phyloP scores from a whole-genome alignment of 2,113 vertebrate species.

The Tamias sibiricus region DNA sequence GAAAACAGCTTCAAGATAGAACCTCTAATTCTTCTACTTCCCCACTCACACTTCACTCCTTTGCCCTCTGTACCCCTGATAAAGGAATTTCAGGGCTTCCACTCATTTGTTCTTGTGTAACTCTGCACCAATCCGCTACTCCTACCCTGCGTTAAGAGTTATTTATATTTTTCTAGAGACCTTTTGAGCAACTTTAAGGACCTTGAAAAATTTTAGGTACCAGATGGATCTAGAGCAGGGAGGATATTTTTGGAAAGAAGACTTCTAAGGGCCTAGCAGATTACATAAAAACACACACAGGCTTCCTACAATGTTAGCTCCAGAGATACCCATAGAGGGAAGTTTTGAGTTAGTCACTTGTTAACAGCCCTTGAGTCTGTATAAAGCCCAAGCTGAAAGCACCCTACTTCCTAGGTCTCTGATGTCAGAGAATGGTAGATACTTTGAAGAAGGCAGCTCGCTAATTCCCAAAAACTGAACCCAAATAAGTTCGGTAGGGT shows the following conservation, averaged over 20 bases:
- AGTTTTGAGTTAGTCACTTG: conserved; percentile 33
- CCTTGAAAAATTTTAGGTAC: conserved; percentile 32
- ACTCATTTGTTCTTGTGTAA: neutral
- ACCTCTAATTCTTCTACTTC: neutral
- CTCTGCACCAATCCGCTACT: neutral
- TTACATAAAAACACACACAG: neutral
- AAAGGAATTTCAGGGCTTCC: neutral
- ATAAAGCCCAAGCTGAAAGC: neutral
- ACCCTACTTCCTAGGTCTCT: neutral
- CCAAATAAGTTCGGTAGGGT: neutral
- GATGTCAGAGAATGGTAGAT: neutral
- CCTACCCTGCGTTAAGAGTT: neutral
- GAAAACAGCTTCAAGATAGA: conserved; percentile 38
- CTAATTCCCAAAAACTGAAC: neutral
- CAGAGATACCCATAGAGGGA: neutral
- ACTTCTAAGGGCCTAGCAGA: neutral
- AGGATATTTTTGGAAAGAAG: conserved; percentile 30
- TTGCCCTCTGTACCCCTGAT: neutral
- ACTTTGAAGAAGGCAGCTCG: conserved; percentile 1
- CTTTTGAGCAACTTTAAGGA: conserved; percentile 9
- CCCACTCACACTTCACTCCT: neutral
- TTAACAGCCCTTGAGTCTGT: neutral
- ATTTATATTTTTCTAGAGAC: conserved; percentile 29
- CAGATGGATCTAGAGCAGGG: neutral
- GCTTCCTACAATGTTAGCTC: neutral